Conservation (phyloP, 2,797 vertebrate genomes). For the Sebastes matsubarae region DNA sequence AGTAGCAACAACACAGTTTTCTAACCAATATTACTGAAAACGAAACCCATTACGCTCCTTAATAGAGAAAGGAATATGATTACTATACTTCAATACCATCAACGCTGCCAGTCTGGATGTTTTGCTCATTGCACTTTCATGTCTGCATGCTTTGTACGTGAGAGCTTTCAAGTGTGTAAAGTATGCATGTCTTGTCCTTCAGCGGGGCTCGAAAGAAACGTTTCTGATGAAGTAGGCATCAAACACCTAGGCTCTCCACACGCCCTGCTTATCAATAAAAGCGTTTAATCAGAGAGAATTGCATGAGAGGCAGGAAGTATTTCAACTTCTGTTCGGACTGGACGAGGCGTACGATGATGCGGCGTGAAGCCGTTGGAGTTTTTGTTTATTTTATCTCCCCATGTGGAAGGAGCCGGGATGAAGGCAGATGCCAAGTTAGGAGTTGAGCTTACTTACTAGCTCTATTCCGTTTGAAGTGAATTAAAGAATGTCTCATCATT, state of each 20-base stretch:
- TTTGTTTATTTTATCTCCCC: constrained; percentile 61
- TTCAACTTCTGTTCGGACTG: constrained; percentile 40
- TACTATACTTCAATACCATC: not conserved
- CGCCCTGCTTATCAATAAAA: constrained; percentile 51
- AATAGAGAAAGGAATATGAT: constrained; percentile 9
- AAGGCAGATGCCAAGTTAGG: constrained; percentile 58
- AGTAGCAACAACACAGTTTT: not conserved
- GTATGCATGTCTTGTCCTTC: constrained; percentile 41
- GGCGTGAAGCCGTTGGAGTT: not conserved
- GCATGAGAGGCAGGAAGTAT: constrained; percentile 22
- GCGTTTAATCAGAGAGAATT: constrained; percentile 41
- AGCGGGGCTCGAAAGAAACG: not conserved
- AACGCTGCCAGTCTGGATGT: not conserved
- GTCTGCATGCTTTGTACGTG: not conserved
- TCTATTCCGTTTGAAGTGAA: constrained; percentile 80
- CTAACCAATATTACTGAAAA: not conserved
- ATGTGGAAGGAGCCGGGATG: constrained; percentile 39
- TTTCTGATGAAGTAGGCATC: constrained; percentile 54
- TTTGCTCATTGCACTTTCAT: not conserved
- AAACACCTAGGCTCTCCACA: constrained; percentile 36
- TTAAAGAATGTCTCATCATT: constrained; percentile 73
- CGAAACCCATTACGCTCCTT: constrained; percentile 1
- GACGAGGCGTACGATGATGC: constrained; percentile 20
- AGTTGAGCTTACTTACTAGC: constrained; percentile 50
- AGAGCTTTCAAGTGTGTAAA: constrained; percentile 56